Evolutionary conservation across 2,797 vertebrate genomes (phyloP), one percentile per base, ranked within the genome.

Genomic region (Pagetopsis macropterus): DNA sequence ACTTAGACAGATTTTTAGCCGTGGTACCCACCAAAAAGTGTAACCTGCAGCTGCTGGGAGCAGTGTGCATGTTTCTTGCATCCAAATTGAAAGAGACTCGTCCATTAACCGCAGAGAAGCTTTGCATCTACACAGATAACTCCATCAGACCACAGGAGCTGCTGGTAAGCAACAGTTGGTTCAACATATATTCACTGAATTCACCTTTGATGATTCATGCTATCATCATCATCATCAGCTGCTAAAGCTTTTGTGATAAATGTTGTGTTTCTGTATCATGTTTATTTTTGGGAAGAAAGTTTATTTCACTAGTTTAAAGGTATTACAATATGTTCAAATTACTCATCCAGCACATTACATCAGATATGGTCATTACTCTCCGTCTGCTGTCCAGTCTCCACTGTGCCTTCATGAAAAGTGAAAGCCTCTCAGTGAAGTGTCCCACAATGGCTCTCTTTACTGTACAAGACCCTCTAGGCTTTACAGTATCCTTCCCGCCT

Each of bases 31-130:
- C 96, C 90, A 96, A 96, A 91, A 98, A 98, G 91, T 96, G 95
- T 91, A 94, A 96, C 90, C 94, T 99, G 94, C 98, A 99, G 94
- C 94, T 99, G 93, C 94, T 99, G 63, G 98, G 98, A 88, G 98
- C 98, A 86, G 96, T 97, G 73, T 99, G 98, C 94, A 98, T 99
- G 97, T 99, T 99, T 93, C 95, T 99, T 91, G 98, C 98, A 79
- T 99, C 98, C 83, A 99, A 99, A 94, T 95, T 99, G 96, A 98
- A 99, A 95, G 98, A 99, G 91, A 98, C 98, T 75, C 96, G 97
- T 93, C 98, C 98, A 74, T 93, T 99, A 90, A 99, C 97, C 33
- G 98, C 98, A 63, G 97, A 99, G 90, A 99, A 99, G 93, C 91
- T 99, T 86, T 98, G 98, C 93, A 96, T 99, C 94, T 99, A 99